Percentiles rank a stretch among this genome's conserved stretches.
phyloP scores from a whole-genome alignment of 2,797 vertebrate genomes.

The Betta splendens region DNA sequence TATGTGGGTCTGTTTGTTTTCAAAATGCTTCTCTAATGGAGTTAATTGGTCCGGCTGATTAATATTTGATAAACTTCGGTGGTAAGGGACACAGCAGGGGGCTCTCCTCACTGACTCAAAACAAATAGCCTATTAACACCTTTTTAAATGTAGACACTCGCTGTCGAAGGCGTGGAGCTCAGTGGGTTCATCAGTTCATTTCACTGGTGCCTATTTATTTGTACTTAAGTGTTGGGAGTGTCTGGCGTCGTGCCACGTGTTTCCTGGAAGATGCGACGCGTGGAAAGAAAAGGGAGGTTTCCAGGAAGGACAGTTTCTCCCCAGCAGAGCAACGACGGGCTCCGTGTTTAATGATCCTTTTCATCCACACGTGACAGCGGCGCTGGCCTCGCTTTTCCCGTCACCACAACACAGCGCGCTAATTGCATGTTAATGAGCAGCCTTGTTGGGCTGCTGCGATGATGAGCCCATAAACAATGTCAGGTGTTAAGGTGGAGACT shows the following conservation, averaged over 20 bases:
- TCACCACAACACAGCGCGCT: conserved; percentile 60
- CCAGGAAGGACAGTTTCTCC: not conserved
- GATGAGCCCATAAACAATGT: conserved; percentile 64
- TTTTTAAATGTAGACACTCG: conserved; percentile 35
- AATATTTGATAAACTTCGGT: conserved; percentile 42
- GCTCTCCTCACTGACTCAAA: conserved; percentile 35
- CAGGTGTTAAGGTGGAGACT: conserved; percentile 51
- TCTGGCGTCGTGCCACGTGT: conserved; percentile 25
- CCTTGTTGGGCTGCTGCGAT: conserved; percentile 62
- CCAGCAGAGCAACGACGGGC: conserved; percentile 3
- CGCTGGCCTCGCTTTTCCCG: conserved; percentile 43
- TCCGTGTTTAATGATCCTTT: conserved; percentile 56
- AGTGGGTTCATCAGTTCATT: conserved; percentile 29
- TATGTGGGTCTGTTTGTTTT: not conserved
- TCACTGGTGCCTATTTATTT: conserved; percentile 28
- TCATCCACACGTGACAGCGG: conserved; percentile 63
- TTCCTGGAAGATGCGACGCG: not conserved
- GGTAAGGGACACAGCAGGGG: conserved; percentile 25
- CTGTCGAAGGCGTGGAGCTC: conserved; percentile 17
- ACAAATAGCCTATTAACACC: conserved; percentile 48
- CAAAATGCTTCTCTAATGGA: not conserved
- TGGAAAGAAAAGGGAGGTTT: not conserved
- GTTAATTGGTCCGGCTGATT: conserved; percentile 35
- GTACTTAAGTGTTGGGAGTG: conserved; percentile 11
- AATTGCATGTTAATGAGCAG: conserved; percentile 78